Evolutionary conservation across 2,797 vertebrate species (phyloP), one percentile per base, ranked within the genome.

Genomic region (Eurystomus glaucurus): DNA sequence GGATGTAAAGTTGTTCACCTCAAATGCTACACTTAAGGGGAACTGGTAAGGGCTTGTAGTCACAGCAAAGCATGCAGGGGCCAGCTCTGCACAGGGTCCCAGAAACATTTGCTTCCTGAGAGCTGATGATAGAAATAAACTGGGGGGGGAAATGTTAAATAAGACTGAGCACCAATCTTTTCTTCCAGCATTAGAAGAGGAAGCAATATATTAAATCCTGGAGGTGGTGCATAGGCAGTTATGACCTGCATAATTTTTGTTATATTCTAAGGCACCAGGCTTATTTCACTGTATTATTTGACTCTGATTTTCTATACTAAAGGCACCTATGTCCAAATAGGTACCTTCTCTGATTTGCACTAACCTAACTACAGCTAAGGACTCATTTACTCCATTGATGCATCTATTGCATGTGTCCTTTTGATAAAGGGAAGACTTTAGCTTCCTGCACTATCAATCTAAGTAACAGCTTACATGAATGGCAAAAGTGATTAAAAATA

Each of bases 401-500:
- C 35, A 23, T 29, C 23, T 69, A 45, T 78, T 75, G 29, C 25
- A 37, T 50, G 65, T 54, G 39, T 89, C 37, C 81, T 80, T 90
- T 83, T 2, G 6, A 57, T 83, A 81, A 94, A 85, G 19, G 11
- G 29, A 90, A 45, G 26, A 39, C 41, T 93, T 85, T 12, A 61
- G 75, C 75, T 94, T 90, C 66, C 65, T 85, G 46, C 37, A 33
- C 43, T 60, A 61, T 75, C 77, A 78, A 3, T 75, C 60, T 85
- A 91, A 35, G 35, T 35, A 35, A 70, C 64, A 68, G 51, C 46
- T 74, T 78, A 70, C 25, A 33, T 28, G 71, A 90, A 78, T 0
- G 0, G 57, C 33, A 91, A 91, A 94, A 60, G 50, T 78, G 84
- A 88, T 91, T 96, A 94, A 91, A 97, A 97, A 85, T 64, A 90